Base-by-base conservation (phyloP, 2,113 vertebrate genomes). In the Cairina moschata region DNA sequence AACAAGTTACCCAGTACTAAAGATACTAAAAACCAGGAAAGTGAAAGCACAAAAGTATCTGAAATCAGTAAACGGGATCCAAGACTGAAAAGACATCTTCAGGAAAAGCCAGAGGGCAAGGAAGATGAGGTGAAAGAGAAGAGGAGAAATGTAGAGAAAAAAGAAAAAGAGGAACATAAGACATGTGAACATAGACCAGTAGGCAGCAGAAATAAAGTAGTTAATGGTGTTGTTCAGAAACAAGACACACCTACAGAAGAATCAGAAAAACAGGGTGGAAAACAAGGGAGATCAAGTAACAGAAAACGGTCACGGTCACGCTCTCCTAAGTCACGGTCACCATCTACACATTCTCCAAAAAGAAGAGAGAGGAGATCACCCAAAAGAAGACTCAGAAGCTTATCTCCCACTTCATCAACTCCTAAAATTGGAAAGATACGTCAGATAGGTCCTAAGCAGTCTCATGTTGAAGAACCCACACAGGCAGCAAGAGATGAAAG, bases 361-460 rank as follows among this genome's bases (percentile, higher is more conserved):
- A 98, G 99, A 92, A 98, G 99, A 96, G 99, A 99, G 21, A 97
- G 99, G 34, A 96, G 99, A 3, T 99, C 99, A 4, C 99, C 99
- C 16, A 99, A 99, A 96, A 97, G 98, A 94, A 91, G 98, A 83
- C 96, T 98, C 16, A 97, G 99, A 83, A 99, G 99, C 95, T 97
- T 98, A 80, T 99, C 99, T 78, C 98, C 98, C 22, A 98, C 98
- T 36, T 98, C 98, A 0, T 97, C 98, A 3, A 9, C 80, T 90
- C 98, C 98, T 82, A 99, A 99, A 96, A 90, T 95, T 2, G 97
- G 97, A 26, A 99, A 99, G 86, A 96, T 96, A 36, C 98, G 98
- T 38, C 98, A 94, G 9, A 97, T 88, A 50, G 98, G 93, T 69
- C 95, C 92, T 73, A 98, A 99, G 80, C 98, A 98, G 80, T 96